Conservation (phyloP, 2,888 invertebrate species). For the Yponomeuta evonymella region DNA sequence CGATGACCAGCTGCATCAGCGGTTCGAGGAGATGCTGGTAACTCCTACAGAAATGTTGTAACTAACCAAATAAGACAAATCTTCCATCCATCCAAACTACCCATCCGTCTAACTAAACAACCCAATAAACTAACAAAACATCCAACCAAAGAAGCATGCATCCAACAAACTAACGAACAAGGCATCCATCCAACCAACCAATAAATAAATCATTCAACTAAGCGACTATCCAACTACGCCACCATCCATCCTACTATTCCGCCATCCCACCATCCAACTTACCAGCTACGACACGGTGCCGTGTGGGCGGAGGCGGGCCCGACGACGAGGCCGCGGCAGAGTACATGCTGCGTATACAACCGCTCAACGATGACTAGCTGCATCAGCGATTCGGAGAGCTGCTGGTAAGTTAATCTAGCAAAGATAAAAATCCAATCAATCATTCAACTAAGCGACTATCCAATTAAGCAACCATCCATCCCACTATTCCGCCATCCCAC, state of each 20-base stretch:
- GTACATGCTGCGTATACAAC: conserved; percentile 77
- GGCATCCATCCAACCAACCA: too few species aligned
- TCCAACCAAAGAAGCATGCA: neutral
- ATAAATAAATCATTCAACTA: too few species aligned
- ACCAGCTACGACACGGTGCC: neutral
- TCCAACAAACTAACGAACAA: too few species aligned
- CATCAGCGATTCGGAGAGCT: conserved; percentile 86
- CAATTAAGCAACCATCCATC: too few species aligned
- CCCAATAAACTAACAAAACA: neutral
- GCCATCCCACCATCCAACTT: too few species aligned
- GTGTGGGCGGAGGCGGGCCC: neutral
- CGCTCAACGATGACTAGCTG: conserved; percentile 81
- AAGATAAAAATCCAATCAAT: too few species aligned
- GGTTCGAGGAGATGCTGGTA: conserved; percentile 90
- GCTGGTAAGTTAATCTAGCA: conserved; percentile 74
- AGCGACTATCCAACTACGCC: too few species aligned
- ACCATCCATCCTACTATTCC: too few species aligned
- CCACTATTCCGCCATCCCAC: too few species aligned
- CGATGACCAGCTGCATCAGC: conserved; percentile 81
- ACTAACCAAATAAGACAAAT: too few species aligned
- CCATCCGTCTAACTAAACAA: too few species aligned
- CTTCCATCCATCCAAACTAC: neutral
- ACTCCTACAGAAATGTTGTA: conserved; percentile 28
- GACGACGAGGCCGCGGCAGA: conserved; percentile 72
- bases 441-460: too few species aligned